Conservation (phyloP, 2,888 invertebrate species). For the Scaptomyza flava region DNA sequence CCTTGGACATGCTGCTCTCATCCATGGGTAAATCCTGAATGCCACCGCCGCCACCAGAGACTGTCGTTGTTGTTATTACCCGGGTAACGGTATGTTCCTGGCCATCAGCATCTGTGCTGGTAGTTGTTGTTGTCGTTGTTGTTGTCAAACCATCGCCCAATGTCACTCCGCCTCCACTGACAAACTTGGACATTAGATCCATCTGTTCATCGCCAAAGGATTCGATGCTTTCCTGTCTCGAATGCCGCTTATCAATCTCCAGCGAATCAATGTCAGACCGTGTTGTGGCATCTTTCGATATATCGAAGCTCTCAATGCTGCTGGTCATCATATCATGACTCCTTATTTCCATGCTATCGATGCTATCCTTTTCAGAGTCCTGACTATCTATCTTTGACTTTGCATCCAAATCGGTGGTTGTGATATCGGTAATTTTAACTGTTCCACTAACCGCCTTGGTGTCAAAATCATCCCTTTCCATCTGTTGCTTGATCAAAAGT, state of each 20-base stretch:
- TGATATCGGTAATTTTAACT: constrained; percentile 87
- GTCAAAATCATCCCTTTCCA: constrained; percentile 81
- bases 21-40: constrained; percentile 62
- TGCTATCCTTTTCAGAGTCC: constrained; percentile 87
- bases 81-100: constrained; percentile 74
- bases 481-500: constrained; percentile 83
- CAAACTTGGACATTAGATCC: constrained; percentile 69
- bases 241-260: constrained; percentile 81
- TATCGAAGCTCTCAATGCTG: constrained; percentile 86
- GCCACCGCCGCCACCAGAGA: constrained; percentile 48
- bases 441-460: constrained; percentile 85
- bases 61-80: constrained; percentile 71
- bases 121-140: constrained; percentile 80
- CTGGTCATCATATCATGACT: constrained; percentile 86
- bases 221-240: constrained; percentile 83
- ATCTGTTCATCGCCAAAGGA: constrained; percentile 82
- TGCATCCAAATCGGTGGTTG: constrained; percentile 87
- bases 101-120: constrained; percentile 80
- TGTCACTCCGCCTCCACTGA: constrained; percentile 61
- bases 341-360: constrained; percentile 89
- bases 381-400: constrained; percentile 79
- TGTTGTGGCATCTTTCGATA: constrained; percentile 83
- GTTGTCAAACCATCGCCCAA: constrained; percentile 73
- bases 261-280: constrained; percentile 83
- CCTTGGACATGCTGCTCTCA: constrained; percentile 74